Evolutionary conservation across 2,113 vertebrate species (phyloP).

Genomic region (Dicrurus megarhynchus): DNA sequence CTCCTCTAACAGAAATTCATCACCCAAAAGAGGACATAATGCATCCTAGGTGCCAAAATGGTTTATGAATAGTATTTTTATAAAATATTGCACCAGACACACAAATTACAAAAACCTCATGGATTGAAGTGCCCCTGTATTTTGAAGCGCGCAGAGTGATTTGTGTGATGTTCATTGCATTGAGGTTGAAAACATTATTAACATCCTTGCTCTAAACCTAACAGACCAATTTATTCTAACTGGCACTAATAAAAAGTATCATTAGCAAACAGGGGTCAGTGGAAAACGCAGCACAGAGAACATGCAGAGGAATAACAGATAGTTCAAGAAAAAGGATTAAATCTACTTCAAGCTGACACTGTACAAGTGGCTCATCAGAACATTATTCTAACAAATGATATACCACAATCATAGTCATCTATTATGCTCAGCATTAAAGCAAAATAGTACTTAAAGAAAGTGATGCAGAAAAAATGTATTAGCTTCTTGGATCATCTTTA

Average conservation of each 20-base stretch:
- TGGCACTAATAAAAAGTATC: conserved; percentile 26
- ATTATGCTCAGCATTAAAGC: conserved; percentile 16
- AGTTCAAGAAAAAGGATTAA: conserved; percentile 29
- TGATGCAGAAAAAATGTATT: conserved; percentile 2
- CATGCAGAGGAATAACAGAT: not conserved
- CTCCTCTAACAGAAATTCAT: not conserved
- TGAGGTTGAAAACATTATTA: conserved; percentile 46
- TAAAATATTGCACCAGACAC: not conserved
- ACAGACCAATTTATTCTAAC: conserved; percentile 50
- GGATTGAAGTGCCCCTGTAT: not conserved
- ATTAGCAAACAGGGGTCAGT: conserved; percentile 32
- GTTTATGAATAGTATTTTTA: not conserved
- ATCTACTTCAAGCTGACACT: not conserved
- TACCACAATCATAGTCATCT: not conserved
- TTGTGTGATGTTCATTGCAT: not conserved
- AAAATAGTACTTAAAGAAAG: conserved; percentile 38
- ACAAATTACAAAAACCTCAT: not conserved
- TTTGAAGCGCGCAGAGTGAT: not conserved
- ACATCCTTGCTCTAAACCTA: conserved; percentile 37
- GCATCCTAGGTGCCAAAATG: not conserved
- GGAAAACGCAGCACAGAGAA: conserved; percentile 3
- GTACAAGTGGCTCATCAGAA: conserved; percentile 27
- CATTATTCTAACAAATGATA: conserved; percentile 11
- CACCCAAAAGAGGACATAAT: not conserved
- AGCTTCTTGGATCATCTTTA: conserved; percentile 12